These are phyloP conservation scores for Ophion slaviceki DNA, from an alignment of 2,888 invertebrate genomes.

Conservation along the genomic window DNA sequence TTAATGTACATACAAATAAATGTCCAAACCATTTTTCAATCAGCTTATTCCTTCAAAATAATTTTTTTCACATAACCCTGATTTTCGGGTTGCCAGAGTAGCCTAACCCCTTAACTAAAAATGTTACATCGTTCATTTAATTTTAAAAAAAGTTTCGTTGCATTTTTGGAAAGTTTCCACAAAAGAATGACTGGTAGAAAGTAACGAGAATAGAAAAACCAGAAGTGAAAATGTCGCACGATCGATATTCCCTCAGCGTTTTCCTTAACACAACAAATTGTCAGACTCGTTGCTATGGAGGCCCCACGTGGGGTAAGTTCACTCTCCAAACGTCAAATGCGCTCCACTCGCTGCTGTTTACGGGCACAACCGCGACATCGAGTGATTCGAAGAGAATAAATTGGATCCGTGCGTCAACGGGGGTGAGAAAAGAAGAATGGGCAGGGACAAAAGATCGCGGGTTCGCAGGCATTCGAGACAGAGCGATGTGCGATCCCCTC, in stretches of 20 bases:
- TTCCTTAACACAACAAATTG: constrained; percentile 23
- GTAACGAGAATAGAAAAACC: neutral
- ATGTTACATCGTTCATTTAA: no score
- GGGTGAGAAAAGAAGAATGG: constrained; percentile 51
- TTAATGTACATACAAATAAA: no score
- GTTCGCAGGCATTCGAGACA: constrained; percentile 48
- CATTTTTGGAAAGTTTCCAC: no score
- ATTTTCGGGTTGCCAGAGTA: no score
- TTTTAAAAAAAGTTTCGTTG: no score
- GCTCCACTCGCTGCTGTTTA: neutral
- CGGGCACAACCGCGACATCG: neutral
- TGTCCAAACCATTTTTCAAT: no score
- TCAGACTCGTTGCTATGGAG: constrained; percentile 51
- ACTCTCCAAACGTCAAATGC: neutral
- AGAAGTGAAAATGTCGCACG: neutral
- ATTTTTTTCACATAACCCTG: no score
- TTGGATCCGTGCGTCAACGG: neutral
- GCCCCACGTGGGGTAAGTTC: constrained; percentile 21
- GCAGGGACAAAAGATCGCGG: constrained; percentile 46
- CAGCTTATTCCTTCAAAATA: no score
- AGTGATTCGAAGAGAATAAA: neutral
- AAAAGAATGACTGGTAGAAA: neutral
- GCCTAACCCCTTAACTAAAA: no score
- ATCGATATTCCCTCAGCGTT: neutral
- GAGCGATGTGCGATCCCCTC: constrained; percentile 26